Percentiles rank a stretch among this genome's conserved stretches.
Conservation (phyloP, 1,140 invertebrate genomes). For the Brachionus asplanchnoidis region DNA sequence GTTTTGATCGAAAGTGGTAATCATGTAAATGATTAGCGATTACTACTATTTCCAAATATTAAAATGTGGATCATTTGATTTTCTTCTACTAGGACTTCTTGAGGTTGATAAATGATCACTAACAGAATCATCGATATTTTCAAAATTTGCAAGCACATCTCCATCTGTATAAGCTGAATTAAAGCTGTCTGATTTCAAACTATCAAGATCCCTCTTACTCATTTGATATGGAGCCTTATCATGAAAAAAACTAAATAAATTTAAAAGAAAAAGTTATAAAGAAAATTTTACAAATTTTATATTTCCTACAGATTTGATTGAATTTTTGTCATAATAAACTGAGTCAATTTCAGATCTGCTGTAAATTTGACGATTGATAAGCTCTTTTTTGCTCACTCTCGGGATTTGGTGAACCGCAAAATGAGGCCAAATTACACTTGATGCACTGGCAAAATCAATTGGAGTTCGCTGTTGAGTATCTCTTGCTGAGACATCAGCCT, state of each 20-base stretch:
- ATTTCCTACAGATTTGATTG: not conserved
- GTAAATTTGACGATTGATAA: slow-evolving; percentile 48
- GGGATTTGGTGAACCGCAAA: slow-evolving; percentile 49
- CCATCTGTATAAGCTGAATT: not conserved
- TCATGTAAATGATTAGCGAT: not conserved
- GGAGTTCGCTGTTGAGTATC: slow-evolving; percentile 46
- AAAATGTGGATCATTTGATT: not conserved
- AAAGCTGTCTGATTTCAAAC: not conserved
- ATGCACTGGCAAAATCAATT: slow-evolving; percentile 54
- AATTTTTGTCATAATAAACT: not conserved
- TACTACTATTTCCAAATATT: not conserved
- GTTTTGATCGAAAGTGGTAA: not conserved
- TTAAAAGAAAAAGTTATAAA: not conserved
- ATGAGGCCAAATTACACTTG: slow-evolving; percentile 54
- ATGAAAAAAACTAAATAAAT: not conserved
- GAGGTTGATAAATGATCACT: not conserved
- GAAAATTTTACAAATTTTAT: not conserved
- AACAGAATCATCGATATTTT: not conserved
- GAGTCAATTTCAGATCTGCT: not conserved
- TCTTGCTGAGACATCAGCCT: not conserved
- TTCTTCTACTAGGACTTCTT: not conserved
- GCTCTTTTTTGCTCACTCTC: slow-evolving; percentile 46
- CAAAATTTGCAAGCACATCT: not conserved
- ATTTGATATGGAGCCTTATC: slow-evolving; percentile 4
- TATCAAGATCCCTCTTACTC: not conserved